These are phyloP conservation scores for Lamprotornis superbus DNA, from an alignment of 2,113 vertebrate genomes.

Conservation along the genomic window DNA sequence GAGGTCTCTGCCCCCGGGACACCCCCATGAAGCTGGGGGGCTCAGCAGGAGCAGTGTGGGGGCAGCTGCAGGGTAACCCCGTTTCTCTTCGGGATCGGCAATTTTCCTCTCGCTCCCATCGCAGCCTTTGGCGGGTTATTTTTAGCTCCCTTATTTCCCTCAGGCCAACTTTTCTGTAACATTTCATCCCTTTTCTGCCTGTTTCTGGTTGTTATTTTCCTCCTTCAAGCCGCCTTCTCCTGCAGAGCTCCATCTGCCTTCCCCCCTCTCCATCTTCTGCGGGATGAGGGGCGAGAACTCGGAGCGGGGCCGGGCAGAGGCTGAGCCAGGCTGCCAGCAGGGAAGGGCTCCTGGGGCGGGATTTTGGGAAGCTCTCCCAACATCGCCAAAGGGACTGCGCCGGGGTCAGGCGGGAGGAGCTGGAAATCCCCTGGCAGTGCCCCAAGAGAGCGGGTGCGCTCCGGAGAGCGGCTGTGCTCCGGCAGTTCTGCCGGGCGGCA, in stretches of 20 bases:
- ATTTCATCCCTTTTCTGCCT: slow-evolving; percentile 23
- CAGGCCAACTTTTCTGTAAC: slow-evolving; percentile 54
- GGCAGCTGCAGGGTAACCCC: neutral
- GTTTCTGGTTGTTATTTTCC: slow-evolving; percentile 33
- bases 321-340: neutral
- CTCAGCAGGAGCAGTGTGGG: neutral
- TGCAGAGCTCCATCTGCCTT: slow-evolving; percentile 18
- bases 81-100: neutral
- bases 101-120: neutral
- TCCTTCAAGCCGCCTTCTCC: neutral
- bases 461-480: neutral
- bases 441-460: neutral
- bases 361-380: neutral
- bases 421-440: slow-evolving; percentile 47
- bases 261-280: neutral
- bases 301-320: neutral
- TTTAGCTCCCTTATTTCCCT: slow-evolving; percentile 55
- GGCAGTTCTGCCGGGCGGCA: neutral
- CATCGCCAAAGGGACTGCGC: neutral
- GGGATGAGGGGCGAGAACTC: neutral
- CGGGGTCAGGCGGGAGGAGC: neutral
- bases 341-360: neutral
- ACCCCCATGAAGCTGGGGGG: neutral
- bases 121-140: slow-evolving; percentile 9
- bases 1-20: neutral